A percentile compares a stretch with the other conserved stretches of the same genome.
Evolutionary conservation across 2,113 vertebrate genomes (phyloP).

Genomic region (Takifugu bimaculatus): DNA sequence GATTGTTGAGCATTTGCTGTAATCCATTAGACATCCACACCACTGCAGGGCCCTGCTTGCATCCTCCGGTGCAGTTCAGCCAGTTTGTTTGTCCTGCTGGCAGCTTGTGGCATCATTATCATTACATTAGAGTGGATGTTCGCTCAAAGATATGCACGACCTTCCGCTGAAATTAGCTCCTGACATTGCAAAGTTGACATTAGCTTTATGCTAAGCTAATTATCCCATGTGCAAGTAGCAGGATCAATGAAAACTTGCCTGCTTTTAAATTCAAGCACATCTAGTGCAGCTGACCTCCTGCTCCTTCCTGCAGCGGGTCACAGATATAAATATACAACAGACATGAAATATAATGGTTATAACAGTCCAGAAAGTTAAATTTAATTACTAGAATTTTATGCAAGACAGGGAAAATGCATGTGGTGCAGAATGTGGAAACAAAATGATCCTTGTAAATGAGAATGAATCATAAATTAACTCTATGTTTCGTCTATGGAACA

Average conservation of each 20-base stretch:
- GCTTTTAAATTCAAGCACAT: constrained; percentile 61
- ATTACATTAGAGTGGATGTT: constrained; percentile 51
- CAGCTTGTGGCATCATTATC: constrained; percentile 62
- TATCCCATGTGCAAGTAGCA: constrained; percentile 42
- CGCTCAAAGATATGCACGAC: constrained; percentile 43
- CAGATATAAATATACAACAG: constrained; percentile 38
- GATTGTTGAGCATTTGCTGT: constrained; percentile 72
- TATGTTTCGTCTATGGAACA: neutral
- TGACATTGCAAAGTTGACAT: constrained; percentile 35
- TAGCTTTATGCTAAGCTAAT: constrained; percentile 55
- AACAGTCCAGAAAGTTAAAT: neutral
- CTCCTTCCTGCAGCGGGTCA: constrained; percentile 26
- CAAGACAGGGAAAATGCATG: neutral
- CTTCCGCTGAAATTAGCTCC: constrained; percentile 24
- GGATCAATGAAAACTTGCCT: constrained; percentile 66
- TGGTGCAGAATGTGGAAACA: constrained; percentile 11
- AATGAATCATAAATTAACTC: neutral
- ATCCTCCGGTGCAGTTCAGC: constrained; percentile 48
- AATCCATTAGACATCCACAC: constrained; percentile 71
- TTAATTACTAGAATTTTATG: neutral
- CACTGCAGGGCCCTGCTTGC: constrained; percentile 54
- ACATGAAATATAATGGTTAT: neutral
- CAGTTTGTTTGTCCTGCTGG: constrained; percentile 65
- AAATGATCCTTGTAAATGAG: constrained; percentile 8
- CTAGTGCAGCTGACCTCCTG: constrained; percentile 49